Conservation (phyloP, 2,888 invertebrate genomes). For the Chaitophorus viminalis region DNA sequence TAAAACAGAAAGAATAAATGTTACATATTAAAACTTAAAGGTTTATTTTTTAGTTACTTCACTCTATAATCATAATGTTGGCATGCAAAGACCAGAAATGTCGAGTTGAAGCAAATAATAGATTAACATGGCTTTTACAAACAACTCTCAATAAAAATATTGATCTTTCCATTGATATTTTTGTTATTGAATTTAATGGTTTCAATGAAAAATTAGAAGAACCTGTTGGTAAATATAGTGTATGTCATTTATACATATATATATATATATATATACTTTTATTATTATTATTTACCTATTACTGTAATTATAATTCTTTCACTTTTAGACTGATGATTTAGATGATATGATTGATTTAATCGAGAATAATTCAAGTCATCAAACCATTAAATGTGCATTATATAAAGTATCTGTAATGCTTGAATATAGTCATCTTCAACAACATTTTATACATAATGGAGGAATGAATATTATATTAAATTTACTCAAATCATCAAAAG, state of each 20-base stretch:
- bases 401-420: constrained; percentile 54
- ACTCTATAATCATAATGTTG: constrained; percentile 44
- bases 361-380: constrained; percentile 49
- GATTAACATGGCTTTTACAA: constrained; percentile 54
- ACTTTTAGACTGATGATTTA: constrained; percentile 44
- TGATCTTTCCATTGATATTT: constrained; percentile 37
- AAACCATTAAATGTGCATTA: constrained; percentile 55
- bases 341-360: constrained; percentile 54
- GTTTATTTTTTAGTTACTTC: constrained; percentile 49
- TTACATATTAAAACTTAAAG: too few species aligned
- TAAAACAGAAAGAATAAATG: too few species aligned
- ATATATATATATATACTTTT: neutral
- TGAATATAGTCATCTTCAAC: constrained; percentile 46
- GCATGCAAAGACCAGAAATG: constrained; percentile 33
- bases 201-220: constrained; percentile 15
- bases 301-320: too few species aligned
- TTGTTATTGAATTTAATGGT: constrained; percentile 21
- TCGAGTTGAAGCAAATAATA: constrained; percentile 51
- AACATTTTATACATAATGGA: constrained; percentile 45
- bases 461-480: constrained; percentile 49
- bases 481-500: constrained; percentile 48
- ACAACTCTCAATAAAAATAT: constrained; percentile 36
- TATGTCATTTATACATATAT: constrained; percentile 23
- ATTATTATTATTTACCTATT: neutral
- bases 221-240: constrained; percentile 46